Conservation (phyloP, 1,140 invertebrate species). For the Aricia agestis region DNA sequence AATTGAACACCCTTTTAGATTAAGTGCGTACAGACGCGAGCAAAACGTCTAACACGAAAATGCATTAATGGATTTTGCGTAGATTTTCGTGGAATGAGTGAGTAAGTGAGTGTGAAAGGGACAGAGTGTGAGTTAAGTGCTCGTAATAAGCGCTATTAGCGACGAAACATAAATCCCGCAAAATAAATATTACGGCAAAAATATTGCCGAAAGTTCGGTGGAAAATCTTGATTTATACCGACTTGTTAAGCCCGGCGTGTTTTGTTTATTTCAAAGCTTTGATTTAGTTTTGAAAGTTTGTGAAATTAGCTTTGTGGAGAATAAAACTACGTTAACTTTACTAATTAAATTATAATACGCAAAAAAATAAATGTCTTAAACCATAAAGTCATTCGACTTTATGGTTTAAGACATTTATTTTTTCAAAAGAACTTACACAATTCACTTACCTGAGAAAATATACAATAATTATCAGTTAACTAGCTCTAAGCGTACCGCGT, state of each 20-base stretch:
- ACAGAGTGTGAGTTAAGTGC: neutral
- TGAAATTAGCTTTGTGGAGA: neutral
- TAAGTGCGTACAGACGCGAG: neutral
- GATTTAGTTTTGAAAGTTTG: neutral
- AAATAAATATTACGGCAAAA: conserved; percentile 29
- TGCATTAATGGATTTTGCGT: neutral
- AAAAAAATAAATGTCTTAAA: too few species aligned
- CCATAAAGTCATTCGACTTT: too few species aligned
- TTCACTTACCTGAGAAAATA: too few species aligned
- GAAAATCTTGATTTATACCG: conserved; percentile 40
- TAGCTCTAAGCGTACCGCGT: too few species aligned
- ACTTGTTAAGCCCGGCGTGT: conserved; percentile 23
- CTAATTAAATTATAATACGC: too few species aligned
- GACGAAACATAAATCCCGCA: conserved; percentile 15
- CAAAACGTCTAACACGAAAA: conserved; percentile 1
- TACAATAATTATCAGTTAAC: too few species aligned
- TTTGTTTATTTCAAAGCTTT: conserved; percentile 2
- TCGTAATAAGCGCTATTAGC: conserved; percentile 17
- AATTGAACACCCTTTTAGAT: conserved; percentile 3
- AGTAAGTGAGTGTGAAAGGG: too few species aligned
- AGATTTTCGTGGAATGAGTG: neutral
- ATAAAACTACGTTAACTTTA: too few species aligned
- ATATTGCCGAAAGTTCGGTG: conserved; percentile 25
- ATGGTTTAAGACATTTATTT: too few species aligned
- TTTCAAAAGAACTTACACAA: too few species aligned